Conservation (phyloP, 2,797 vertebrate species). For the Sylvilagus floridanus region DNA sequence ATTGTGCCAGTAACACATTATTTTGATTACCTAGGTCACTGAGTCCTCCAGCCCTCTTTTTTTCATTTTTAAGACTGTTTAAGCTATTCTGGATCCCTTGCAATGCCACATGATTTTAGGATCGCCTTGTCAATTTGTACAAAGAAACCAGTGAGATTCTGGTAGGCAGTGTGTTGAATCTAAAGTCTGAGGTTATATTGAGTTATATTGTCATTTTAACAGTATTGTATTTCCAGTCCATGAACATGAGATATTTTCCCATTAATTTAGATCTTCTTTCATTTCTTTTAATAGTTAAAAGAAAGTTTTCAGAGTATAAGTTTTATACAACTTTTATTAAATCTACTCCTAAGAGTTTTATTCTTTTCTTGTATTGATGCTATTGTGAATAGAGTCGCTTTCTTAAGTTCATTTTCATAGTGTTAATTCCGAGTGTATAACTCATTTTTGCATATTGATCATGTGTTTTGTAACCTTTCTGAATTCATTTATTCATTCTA, state of each 20-base stretch:
- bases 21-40: not conserved
- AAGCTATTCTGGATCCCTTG: not conserved
- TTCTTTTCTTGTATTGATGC: not conserved
- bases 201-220: not conserved
- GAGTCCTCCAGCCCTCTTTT: not conserved
- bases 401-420: not conserved
- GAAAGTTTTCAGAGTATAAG: not conserved
- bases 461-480: not conserved
- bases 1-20: not conserved
- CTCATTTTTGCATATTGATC: not conserved
- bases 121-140: not conserved
- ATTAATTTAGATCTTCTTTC: no score
- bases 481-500: not conserved
- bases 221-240: not conserved
- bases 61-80: not conserved
- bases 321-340: not conserved
- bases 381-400: not conserved
- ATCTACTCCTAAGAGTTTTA: not conserved
- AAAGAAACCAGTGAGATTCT: not conserved
- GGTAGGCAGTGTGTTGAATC: not conserved
- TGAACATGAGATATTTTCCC: not conserved
- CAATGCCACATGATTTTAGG: no score
- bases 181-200: not conserved
- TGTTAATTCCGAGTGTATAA: not conserved
- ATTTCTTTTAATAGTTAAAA: not conserved